These are phyloP conservation scores for Palaemon carinicauda DNA, from an alignment of 1,140 invertebrate genomes.

Conservation along the genomic window DNA sequence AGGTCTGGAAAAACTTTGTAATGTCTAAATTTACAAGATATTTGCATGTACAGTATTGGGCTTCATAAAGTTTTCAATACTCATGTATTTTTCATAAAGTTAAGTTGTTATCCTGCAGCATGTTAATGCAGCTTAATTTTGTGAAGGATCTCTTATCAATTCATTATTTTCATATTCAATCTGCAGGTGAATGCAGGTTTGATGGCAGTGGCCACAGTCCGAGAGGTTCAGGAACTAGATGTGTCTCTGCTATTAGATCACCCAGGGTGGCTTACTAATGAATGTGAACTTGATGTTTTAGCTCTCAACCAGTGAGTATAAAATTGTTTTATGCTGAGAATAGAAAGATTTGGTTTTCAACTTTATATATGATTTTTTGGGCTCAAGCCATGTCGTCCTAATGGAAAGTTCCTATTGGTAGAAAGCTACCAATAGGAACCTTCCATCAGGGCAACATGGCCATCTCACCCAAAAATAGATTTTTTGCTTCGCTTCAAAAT, in stretches of 20 bases:
- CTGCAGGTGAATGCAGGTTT: slow-evolving; percentile 74
- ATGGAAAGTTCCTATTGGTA: no score
- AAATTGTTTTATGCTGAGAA: neutral
- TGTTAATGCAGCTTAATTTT: neutral
- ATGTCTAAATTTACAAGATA: no score
- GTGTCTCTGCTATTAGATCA: slow-evolving; percentile 87
- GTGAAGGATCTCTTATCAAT: neutral
- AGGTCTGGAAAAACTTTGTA: slow-evolving; percentile 69
- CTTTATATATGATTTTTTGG: no score
- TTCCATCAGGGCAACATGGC: no score
- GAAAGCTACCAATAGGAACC: no score
- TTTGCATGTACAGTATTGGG: no score
- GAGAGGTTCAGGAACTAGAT: slow-evolving; percentile 98
- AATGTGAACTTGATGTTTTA: slow-evolving; percentile 94
- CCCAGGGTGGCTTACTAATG: slow-evolving; percentile 87
- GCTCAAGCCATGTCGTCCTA: no score
- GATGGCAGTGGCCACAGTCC: slow-evolving; percentile 90
- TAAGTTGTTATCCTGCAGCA: neutral
- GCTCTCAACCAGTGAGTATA: slow-evolving; percentile 78
- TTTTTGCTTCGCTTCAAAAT: no score
- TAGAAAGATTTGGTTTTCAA: no score
- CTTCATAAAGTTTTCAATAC: no score
- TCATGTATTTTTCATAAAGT: no score
- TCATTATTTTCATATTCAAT: slow-evolving; percentile 21
- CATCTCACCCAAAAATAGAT: no score